phyloP scores from a whole-genome alignment of 2,113 vertebrate species.

The Urocolius indicus region DNA sequence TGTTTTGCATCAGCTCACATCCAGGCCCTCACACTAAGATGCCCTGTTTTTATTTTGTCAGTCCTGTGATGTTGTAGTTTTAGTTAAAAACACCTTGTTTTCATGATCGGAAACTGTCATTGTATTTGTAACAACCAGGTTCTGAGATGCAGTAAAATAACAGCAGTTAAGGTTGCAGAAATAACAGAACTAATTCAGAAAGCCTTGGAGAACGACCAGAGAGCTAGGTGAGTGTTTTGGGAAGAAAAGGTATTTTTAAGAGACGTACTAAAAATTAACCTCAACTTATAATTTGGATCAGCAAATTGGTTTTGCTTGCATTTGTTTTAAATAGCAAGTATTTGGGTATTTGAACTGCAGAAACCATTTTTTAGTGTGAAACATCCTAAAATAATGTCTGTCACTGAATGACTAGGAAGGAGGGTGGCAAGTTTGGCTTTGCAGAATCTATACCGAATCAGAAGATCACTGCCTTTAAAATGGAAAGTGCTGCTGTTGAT shows the following conservation, averaged over 20 bases:
- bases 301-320: not conserved
- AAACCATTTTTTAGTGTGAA: not conserved
- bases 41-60: not conserved
- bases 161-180: conserved; percentile 95
- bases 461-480: conserved; percentile 90
- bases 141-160: conserved; percentile 95
- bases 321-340: not conserved
- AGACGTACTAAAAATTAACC: not conserved
- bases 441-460: conserved; percentile 90
- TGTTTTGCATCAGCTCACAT: not conserved
- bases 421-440: conserved; percentile 91
- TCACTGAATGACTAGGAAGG: conserved; percentile 80
- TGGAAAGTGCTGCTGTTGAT: conserved; percentile 82
- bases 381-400: not conserved
- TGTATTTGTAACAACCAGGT: conserved; percentile 78
- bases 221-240: conserved; percentile 81
- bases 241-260: not conserved
- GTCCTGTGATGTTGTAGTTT: not conserved
- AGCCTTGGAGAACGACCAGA: conserved; percentile 92
- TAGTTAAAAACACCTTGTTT: not conserved
- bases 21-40: not conserved
- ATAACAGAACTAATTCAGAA: conserved; percentile 93
- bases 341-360: not conserved
- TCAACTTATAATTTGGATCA: not conserved
- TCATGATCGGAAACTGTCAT: not conserved